Evolutionary conservation across 23 tunicate genomes (phyloP), one percentile per base, ranked within the genome.

Genomic region (Halocynthia roretzi): DNA sequence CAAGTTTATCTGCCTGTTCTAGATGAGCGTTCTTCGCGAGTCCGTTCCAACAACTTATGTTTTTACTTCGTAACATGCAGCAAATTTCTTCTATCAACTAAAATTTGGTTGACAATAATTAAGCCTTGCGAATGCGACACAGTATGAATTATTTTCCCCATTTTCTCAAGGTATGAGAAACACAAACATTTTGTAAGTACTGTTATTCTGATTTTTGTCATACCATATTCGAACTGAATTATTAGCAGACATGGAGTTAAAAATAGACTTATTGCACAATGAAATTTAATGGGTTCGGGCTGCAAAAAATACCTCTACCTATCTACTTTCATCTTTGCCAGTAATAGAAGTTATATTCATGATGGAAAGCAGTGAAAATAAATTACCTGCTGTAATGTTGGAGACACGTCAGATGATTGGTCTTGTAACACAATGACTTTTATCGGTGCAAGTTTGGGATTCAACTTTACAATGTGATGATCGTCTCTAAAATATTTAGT

Each of bases 381-480:
- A 67, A 11, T n/a, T 21, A 67, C 31, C 12, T 18, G 22, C 71
- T n/a, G 19, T n/a, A 19, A 18, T 18, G 22, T 0, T 44, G 12
- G 14, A n/a, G 20, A n/a, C 19, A 18, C 20, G 5, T 23, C 22
- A 15, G 17, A 60, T 1, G 17, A 15, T 60, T 60, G 17, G 5
- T 51, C 54, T 20, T 71, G 54, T 10, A 51, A 54, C 10, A 86
- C 77, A 76, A 80, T 77, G 6, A 67, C 67, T 62, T 86, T 86
- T 5, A 86, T 82, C 7, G 91, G 91, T 9, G 91, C 91, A 5
- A 86, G 67, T 66, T 80, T 50, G 5, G 85, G 91, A 75, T 86
- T 85, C 8, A 86, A 40, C 12, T 83, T 62, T 23, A 86, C 14
- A 53, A 73, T 11, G 5, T 40, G 48, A 44, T 66, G 68, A 15